Evolutionary conservation across 1,140 invertebrate genomes (phyloP), one percentile per base, ranked within the genome.

Genomic region (Nixonia krombeini): DNA sequence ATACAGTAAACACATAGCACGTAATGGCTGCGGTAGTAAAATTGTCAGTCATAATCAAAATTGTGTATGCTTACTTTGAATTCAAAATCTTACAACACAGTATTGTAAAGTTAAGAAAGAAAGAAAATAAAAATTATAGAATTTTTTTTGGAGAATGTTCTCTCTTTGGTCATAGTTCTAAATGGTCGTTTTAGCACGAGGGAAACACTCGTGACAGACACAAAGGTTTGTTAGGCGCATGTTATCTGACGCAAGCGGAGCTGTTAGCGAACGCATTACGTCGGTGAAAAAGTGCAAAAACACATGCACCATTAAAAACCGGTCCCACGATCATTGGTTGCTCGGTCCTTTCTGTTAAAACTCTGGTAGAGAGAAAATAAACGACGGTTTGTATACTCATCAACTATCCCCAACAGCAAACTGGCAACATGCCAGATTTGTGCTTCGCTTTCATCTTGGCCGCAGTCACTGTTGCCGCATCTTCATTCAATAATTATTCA

Each of bases 361-460:
- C 6, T 10, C 13, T 16, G 33, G 18, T 40, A n/a, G 16, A 45
- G 31, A 35, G 44, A 45, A 69, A 53, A 55, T 53, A 63, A 70
- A 70, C 59, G 59, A 70, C 59, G 35, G 51, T 61, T 61, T 55
- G 50, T 44, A 53, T 64, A 28, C 26, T 56, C 56, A 37, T 70
- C 41, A 56, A 59, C 50, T 44, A 31, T 37, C 45, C 28, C 42
- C 6, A 2, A 15, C 25, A 52, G 44, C 51, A 33, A 23, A 10
- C 25, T 52, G 57, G 57, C 57, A 52, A 29, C 13, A 47, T 17
- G 50, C 49, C 57, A 61, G 41, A 61, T 52, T 40, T 42, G 42
- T 29, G 41, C 41, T 47, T 52, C 44, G 38, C 33, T 52, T 52
- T 52, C 50, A 61, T 46, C 47, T 31, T 47, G 31, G 17, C 29